A percentile compares a stretch with the other conserved stretches of the same genome.
These are phyloP conservation scores for Dichetophora obliterata DNA, from an alignment of 2,888 invertebrate genomes.

Conservation along the genomic window DNA sequence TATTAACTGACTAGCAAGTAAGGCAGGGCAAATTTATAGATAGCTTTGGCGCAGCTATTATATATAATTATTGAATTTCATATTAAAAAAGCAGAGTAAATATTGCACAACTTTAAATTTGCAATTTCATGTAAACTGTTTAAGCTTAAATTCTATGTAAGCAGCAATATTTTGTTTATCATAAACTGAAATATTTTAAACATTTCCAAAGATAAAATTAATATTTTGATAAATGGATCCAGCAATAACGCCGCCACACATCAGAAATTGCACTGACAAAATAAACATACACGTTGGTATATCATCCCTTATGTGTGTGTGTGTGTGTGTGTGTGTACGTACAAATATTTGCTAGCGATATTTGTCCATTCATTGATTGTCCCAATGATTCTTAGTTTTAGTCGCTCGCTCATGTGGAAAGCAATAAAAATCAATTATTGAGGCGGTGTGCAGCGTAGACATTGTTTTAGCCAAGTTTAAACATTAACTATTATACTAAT, in stretches of 20 bases:
- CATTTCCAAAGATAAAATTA: slow-evolving; percentile 8
- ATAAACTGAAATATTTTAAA: neutral
- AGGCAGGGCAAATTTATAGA: no score
- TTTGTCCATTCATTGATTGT: neutral
- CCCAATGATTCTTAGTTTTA: slow-evolving; percentile 48
- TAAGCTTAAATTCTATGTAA: no score
- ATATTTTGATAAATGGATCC: neutral
- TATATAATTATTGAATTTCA: no score
- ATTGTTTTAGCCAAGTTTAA: slow-evolving; percentile 34
- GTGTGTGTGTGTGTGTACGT: slow-evolving; percentile 15
- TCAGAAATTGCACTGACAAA: neutral
- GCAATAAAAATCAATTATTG: slow-evolving; percentile 51
- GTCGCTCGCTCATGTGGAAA: slow-evolving; percentile 49
- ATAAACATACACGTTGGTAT: neutral
- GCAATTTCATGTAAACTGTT: no score
- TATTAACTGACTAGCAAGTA: no score
- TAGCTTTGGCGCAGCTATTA: no score
- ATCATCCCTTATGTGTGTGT: slow-evolving; percentile 36
- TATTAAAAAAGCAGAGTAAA: no score
- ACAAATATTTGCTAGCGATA: neutral
- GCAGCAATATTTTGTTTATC: neutral
- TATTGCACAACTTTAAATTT: no score
- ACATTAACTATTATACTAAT: slow-evolving; percentile 39
- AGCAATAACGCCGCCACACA: slow-evolving; percentile 9
- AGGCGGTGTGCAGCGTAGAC: slow-evolving; percentile 4